These are phyloP conservation scores for Redunca redunca DNA, from an alignment of 2,113 vertebrate genomes.

Conservation along the genomic window DNA sequence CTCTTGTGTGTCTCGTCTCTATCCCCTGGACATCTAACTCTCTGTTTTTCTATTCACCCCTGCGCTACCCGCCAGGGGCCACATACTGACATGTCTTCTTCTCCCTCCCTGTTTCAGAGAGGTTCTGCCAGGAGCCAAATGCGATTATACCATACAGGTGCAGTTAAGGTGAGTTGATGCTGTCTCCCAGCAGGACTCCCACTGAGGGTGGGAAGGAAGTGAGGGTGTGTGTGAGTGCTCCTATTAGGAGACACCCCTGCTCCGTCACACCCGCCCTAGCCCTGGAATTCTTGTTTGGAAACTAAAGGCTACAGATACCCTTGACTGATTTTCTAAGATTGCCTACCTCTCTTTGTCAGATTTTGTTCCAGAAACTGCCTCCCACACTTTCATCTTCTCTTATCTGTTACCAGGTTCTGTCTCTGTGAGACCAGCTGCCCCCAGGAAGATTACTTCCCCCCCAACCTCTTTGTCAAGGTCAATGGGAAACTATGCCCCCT, in stretches of 20 bases:
- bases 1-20: neutral
- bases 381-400: neutral
- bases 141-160: conserved; percentile 81
- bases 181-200: neutral
- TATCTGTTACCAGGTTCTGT: conserved; percentile 78
- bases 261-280: neutral
- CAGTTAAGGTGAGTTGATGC: conserved; percentile 77
- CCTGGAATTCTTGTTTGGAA: neutral
- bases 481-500: conserved; percentile 85
- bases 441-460: conserved; percentile 85
- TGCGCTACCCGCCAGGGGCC: neutral
- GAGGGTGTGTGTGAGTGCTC: neutral
- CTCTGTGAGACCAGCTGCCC: conserved; percentile 87
- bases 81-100: neutral
- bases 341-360: neutral
- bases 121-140: conserved; percentile 81
- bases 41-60: neutral
- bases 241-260: neutral
- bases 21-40: neutral
- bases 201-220: neutral
- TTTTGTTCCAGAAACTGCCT: neutral
- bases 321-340: neutral
- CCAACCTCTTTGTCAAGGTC: conserved; percentile 85
- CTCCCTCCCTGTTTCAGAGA: conserved; percentile 69
- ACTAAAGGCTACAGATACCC: neutral